Percentiles rank a stretch among this genome's conserved stretches.
Evolutionary conservation across 1,140 invertebrate species (phyloP).

Genomic region (Phymorhynchus buccinoides): DNA sequence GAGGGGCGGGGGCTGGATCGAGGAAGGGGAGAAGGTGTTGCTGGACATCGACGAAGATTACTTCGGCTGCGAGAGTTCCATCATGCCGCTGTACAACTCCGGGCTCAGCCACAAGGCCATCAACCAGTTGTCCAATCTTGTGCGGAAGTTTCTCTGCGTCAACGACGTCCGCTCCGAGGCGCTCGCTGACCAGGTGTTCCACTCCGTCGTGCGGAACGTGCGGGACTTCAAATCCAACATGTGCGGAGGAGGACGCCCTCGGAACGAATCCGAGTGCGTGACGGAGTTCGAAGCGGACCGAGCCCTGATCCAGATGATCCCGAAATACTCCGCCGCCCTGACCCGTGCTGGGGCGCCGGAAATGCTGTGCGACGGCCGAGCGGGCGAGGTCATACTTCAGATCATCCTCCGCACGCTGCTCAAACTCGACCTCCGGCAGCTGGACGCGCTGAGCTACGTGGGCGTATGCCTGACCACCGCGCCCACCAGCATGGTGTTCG

Average conservation of each 20-base stretch:
- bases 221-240: constrained; percentile 23
- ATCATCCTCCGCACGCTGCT: constrained; percentile 37
- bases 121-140: constrained; percentile 42
- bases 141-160: constrained; percentile 53
- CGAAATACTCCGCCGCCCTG: background rate
- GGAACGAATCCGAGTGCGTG: background rate
- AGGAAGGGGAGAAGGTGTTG: constrained; percentile 49
- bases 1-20: constrained; percentile 37
- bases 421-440: constrained; percentile 38
- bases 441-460: constrained; percentile 46
- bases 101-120: constrained; percentile 39
- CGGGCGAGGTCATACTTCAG: constrained; percentile 29
- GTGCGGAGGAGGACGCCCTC: background rate
- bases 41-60: constrained; percentile 66
- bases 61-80: constrained; percentile 58
- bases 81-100: constrained; percentile 46
- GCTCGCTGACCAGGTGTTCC: constrained; percentile 47
- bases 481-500: constrained; percentile 47
- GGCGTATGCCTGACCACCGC: constrained; percentile 59
- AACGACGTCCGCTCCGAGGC: constrained; percentile 49
- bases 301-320: constrained; percentile 27
- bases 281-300: constrained; percentile 12
- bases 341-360: background rate
- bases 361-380: background rate
- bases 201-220: constrained; percentile 37